Evolutionary conservation across 2,888 invertebrate species (phyloP).

Genomic region (Erannis defoliaria): DNA sequence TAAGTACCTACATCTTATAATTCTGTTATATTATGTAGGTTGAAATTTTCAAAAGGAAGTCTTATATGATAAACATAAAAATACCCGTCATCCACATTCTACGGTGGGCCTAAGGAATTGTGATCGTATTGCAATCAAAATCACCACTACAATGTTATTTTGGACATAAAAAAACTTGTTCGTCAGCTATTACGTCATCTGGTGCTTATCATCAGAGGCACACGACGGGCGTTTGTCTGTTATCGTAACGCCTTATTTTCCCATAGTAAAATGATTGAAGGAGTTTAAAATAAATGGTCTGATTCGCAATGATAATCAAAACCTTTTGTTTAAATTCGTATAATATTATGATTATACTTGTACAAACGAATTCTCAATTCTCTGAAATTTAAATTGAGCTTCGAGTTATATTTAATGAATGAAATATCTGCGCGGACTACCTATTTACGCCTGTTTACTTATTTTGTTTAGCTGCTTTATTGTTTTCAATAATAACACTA

Average conservation of each 20-base stretch:
- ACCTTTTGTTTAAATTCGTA: too few relatives aligned
- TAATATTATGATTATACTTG: too few relatives aligned
- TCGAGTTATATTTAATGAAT: neutral
- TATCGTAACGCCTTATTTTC: neutral
- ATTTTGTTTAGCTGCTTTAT: neutral
- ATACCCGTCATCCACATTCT: too few relatives aligned
- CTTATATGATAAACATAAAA: too few relatives aligned
- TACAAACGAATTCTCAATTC: too few relatives aligned
- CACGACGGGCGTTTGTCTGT: neutral
- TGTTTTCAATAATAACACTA: too few relatives aligned
- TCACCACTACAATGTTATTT: too few relatives aligned
- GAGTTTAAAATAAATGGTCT: too few relatives aligned
- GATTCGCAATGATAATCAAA: neutral
- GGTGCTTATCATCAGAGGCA: neutral
- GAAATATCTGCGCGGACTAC: neutral
- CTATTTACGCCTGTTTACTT: neutral
- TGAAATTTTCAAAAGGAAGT: neutral
- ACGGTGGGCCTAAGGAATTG: too few relatives aligned
- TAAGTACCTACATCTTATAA: neutral
- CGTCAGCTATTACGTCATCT: too few relatives aligned
- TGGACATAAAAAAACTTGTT: too few relatives aligned
- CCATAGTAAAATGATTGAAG: neutral
- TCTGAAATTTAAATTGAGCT: neutral
- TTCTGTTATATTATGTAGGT: neutral
- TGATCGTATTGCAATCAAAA: too few relatives aligned